Percentiles rank a stretch among this genome's conserved stretches.
Conservation (phyloP, 2,113 vertebrate genomes). For the Zootoca vivipara region DNA sequence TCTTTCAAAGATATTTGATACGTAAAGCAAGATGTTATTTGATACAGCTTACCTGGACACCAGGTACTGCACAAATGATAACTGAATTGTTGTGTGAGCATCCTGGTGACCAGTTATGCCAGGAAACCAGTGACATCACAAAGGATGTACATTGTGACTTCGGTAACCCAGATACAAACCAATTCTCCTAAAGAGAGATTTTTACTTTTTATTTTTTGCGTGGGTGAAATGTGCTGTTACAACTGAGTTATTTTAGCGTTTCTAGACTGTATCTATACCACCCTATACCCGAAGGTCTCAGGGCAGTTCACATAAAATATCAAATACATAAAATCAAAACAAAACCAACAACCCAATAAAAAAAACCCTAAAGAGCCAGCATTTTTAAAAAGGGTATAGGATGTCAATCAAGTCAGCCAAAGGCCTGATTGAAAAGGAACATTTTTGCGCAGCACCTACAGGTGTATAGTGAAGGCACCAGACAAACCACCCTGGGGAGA, state of each 20-base stretch:
- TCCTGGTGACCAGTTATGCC: not conserved
- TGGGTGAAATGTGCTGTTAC: not conserved
- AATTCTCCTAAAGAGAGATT: not conserved
- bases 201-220: not conserved
- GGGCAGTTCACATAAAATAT: too few species aligned
- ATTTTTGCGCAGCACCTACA: too few species aligned
- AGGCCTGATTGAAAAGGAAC: too few species aligned
- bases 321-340: too few species aligned
- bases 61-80: not conserved
- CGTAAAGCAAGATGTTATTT: not conserved
- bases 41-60: not conserved
- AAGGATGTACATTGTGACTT: not conserved
- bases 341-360: too few species aligned
- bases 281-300: too few species aligned
- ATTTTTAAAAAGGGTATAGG: too few species aligned
- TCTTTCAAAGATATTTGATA: not conserved
- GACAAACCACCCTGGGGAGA: too few species aligned
- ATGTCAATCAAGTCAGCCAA: too few species aligned
- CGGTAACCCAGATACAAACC: not conserved
- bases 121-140: slow-evolving; percentile 2
- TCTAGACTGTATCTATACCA: not conserved
- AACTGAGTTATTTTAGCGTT: not conserved
- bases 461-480: too few species aligned
- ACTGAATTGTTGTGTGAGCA: not conserved
- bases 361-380: too few species aligned